phyloP scores from a whole-genome alignment of 1,140 invertebrate genomes.

The Scaptodrosophila lebanonensis region DNA sequence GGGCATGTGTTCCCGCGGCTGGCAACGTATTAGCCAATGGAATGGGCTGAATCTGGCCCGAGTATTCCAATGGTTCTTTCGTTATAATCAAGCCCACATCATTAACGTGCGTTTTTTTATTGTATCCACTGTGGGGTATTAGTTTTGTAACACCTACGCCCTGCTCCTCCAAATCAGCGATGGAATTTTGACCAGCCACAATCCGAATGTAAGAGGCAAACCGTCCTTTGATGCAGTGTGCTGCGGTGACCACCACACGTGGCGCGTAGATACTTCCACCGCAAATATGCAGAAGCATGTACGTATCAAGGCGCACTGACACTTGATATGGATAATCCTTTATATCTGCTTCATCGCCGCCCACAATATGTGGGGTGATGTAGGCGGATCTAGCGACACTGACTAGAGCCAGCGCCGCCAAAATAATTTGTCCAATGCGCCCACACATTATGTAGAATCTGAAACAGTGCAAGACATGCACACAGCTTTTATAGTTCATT shows the following conservation, averaged over 20 bases:
- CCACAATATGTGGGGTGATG: constrained; percentile 47
- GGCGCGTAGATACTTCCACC: constrained; percentile 78
- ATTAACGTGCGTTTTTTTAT: constrained; percentile 56
- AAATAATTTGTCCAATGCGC: constrained; percentile 29
- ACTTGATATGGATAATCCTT: constrained; percentile 54
- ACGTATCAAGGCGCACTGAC: constrained; percentile 57
- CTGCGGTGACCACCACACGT: constrained; percentile 79
- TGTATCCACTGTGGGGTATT: constrained; percentile 52
- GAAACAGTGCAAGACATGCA: background rate
- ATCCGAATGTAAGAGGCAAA: constrained; percentile 54
- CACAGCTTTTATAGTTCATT: constrained; percentile 13
- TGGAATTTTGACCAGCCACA: constrained; percentile 56
- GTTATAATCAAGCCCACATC: constrained; percentile 73
- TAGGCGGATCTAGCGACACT: constrained; percentile 25
- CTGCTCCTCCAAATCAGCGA: constrained; percentile 55
- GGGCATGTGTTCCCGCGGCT: constrained; percentile 48
- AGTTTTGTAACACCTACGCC: constrained; percentile 56
- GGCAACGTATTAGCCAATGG: constrained; percentile 34
- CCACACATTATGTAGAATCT: constrained; percentile 24
- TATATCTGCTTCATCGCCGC: constrained; percentile 46
- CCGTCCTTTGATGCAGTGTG: constrained; percentile 78
- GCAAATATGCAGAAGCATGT: constrained; percentile 60
- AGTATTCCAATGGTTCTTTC: constrained; percentile 34
- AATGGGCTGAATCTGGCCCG: constrained; percentile 49
- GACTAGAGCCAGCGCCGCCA: constrained; percentile 24